These are phyloP conservation scores for Sternotherus odoratus DNA, from an alignment of 2,797 vertebrate species.

Conservation along the genomic window DNA sequence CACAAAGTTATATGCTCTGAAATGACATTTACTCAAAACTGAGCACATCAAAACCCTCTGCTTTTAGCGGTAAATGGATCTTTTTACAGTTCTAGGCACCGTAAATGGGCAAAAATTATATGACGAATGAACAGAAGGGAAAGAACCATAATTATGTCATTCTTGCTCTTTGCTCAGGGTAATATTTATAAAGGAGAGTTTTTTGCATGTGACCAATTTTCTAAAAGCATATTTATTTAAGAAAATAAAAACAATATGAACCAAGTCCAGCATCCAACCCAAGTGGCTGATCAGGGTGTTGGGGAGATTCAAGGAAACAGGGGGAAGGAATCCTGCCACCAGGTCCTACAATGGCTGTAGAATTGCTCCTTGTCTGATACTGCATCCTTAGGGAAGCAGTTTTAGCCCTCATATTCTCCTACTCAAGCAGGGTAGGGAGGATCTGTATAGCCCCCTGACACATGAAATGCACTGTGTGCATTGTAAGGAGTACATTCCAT, in stretches of 20 bases:
- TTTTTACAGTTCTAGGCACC: not conserved
- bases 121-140: not conserved
- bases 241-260: not conserved
- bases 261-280: not conserved
- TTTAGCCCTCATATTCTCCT: not conserved
- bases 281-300: not conserved
- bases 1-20: not conserved
- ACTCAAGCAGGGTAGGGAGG: not conserved
- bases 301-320: not conserved
- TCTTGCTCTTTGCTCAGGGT: not conserved
- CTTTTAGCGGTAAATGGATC: conserved; percentile 27
- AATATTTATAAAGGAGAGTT: not conserved
- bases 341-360: not conserved
- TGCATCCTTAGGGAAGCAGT: no score
- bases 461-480: not conserved
- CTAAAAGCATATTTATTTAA: not conserved
- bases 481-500: not conserved
- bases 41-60: not conserved
- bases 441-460: not conserved
- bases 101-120: not conserved
- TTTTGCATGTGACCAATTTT: not conserved
- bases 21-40: conserved; percentile 24
- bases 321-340: not conserved
- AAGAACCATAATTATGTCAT: not conserved
- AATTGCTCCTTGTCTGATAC: not conserved